Base-by-base conservation (phyloP, 2,797 vertebrate species). In the Pangasius sanitwongsei region DNA sequence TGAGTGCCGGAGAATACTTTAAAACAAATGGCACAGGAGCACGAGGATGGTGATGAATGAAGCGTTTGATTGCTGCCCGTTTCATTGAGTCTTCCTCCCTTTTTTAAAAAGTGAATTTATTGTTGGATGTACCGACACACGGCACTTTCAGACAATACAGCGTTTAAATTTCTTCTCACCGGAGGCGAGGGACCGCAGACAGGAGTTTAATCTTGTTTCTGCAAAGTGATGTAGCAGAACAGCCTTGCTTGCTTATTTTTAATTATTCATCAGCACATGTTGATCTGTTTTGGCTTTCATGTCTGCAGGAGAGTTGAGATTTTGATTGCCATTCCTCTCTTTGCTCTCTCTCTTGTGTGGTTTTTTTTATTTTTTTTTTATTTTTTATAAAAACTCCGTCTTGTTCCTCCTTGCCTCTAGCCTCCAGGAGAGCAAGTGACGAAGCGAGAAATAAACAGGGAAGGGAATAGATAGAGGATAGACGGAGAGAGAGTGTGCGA, bases 381-480 rank as follows among this genome's bases (percentile, higher is more conserved):
- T 53, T 77, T 65, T 77, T 87, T 78, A 63, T 44, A 41, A 41
- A 41, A 41, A 87, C 28, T 74, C 34, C 28, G 53, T 77, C 41
- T 83, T 28, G 69, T 90, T 87, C 34, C 61, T 74, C 25, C 28
- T 2, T 78, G 88, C 86, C 83, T 90, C 88, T 87, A 63, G 81
- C 74, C 82, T 88, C 80, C 63, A 85, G 89, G 84, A 65, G 61
- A 80, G 59, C 15, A 48, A 75, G 85, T 89, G 89, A 86, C 65
- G 85, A 89, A 70, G 77, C 72, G 90, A 87, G 63, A 69, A 81
- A 88, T 59, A 86, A 87, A 85, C 91, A 84, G 77, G 89, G 80
- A 48, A 77, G 37, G 41, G 67, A 87, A 85, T 34, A 70, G 48
- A 70, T 37, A 83, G 86, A 91, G 82, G 83, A 85, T 75, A 83